Evolutionary conservation across 2,888 invertebrate genomes (phyloP).

Genomic region (Empis stercorea): DNA sequence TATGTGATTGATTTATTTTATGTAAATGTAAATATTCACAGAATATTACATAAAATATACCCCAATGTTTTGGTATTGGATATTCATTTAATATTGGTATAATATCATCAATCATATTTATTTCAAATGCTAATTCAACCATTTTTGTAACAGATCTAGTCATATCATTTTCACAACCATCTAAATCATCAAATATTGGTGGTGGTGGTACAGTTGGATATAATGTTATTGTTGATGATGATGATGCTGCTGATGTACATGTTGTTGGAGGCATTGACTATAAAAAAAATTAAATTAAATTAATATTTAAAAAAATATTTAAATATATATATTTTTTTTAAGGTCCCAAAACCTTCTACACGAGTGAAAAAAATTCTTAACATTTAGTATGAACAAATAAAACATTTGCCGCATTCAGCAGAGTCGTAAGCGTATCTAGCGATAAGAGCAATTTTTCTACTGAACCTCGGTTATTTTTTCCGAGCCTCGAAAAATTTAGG

Average conservation of each 20-base stretch:
- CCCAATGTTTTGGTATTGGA: slow-evolving; percentile 24
- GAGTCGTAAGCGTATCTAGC: too few relatives aligned
- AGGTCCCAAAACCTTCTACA: too few relatives aligned
- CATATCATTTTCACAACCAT: slow-evolving; percentile 17
- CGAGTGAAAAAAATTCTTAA: too few relatives aligned
- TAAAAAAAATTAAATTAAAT: not conserved
- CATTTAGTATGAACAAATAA: too few relatives aligned
- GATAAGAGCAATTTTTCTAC: too few relatives aligned
- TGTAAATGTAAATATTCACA: slow-evolving; percentile 30
- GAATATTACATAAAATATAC: slow-evolving; percentile 28
- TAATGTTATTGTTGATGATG: slow-evolving; percentile 8
- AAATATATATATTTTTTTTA: not conserved
- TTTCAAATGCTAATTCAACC: slow-evolving; percentile 20
- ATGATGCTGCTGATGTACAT: slow-evolving; percentile 2
- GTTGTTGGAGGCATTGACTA: slow-evolving; percentile 8
- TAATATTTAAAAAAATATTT: not conserved
- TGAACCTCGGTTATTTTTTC: too few relatives aligned
- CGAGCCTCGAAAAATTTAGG: too few relatives aligned
- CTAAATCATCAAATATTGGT: slow-evolving; percentile 22
- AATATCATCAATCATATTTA: slow-evolving; percentile 19
- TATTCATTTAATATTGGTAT: slow-evolving; percentile 22
- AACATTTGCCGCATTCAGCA: too few relatives aligned
- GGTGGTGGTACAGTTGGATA: slow-evolving; percentile 14
- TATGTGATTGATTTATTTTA: slow-evolving; percentile 22
- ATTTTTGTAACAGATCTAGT: slow-evolving; percentile 24